Conservation (phyloP, 92 coral and sea anemone species). For the Zoanthus solanderi region DNA sequence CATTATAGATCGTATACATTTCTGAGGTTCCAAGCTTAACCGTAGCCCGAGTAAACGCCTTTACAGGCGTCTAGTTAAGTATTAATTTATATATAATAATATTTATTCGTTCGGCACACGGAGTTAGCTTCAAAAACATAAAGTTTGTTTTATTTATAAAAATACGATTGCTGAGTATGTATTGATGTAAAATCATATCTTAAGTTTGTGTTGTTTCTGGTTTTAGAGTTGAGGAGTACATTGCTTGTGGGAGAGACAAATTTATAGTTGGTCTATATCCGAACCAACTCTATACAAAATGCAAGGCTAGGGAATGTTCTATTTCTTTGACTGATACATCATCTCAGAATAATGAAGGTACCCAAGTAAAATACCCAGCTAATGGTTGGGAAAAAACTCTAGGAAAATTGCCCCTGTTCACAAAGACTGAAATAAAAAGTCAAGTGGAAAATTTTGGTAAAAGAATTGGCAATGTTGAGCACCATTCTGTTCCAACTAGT, state of each 20-base stretch:
- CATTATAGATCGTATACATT: no score
- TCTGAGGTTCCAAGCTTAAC: no score
- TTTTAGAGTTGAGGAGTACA: conserved; percentile 22
- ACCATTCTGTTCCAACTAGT: conserved; percentile 41
- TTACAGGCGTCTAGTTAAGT: no score
- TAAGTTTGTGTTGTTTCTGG: neutral
- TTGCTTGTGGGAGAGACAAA: conserved; percentile 24
- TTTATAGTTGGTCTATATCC: conserved; percentile 1
- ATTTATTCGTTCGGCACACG: neutral
- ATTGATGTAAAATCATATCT: neutral
- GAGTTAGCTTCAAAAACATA: neutral
- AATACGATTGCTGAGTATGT: neutral
- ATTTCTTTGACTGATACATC: conserved; percentile 4
- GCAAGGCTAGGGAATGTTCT: conserved; percentile 20
- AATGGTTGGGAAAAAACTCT: conserved; percentile 2
- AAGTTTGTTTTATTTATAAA: neutral
- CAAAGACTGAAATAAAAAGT: conserved; percentile 7
- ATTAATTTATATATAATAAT: no score
- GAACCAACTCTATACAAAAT: conserved; percentile 6
- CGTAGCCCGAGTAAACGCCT: no score
- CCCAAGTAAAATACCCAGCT: conserved; percentile 4
- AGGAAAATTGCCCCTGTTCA: conserved; percentile 1
- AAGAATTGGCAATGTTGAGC: conserved; percentile 36
- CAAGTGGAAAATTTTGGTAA: conserved; percentile 19
- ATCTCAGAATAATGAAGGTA: neutral